A percentile compares a stretch with the other conserved stretches of the same genome.
Conservation (phyloP, 2,113 vertebrate species). For the Symphodus melops region DNA sequence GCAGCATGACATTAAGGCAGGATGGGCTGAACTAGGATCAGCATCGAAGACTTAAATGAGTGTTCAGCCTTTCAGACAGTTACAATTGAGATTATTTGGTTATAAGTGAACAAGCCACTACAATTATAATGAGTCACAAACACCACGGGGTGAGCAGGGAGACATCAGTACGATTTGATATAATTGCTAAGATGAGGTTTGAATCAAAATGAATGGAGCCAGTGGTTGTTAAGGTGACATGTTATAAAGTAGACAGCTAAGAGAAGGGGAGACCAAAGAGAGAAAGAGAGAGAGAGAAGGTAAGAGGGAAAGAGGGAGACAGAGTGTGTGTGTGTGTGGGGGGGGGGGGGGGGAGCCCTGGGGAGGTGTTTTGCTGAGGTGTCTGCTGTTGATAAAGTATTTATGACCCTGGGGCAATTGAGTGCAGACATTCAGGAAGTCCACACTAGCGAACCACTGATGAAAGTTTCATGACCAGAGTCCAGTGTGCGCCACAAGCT, state of each 20-base stretch:
- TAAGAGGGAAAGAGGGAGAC: neutral
- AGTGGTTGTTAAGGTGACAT: constrained; percentile 10
- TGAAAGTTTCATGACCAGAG: constrained; percentile 78
- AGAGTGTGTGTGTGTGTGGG: too few relatives aligned
- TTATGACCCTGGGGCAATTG: constrained; percentile 71
- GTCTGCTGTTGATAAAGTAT: constrained; percentile 77
- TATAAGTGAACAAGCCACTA: neutral
- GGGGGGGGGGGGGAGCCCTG: constrained; percentile 14
- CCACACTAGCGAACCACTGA: constrained; percentile 66
- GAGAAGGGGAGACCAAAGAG: neutral
- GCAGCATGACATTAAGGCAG: constrained; percentile 35
- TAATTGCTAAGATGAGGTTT: constrained; percentile 14
- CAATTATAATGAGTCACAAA: neutral
- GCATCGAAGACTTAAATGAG: constrained; percentile 34
- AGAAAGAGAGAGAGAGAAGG: neutral
- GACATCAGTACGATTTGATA: neutral
- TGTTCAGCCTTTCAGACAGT: too few relatives aligned
- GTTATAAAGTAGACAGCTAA: constrained; percentile 9
- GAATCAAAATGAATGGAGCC: constrained; percentile 1
- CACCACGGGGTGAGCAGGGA: neutral
- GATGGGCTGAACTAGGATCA: constrained; percentile 3
- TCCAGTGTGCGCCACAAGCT: constrained; percentile 35
- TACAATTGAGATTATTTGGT: too few relatives aligned
- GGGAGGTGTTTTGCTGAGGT: constrained; percentile 67
- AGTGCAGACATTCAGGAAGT: constrained; percentile 77